Percentiles rank a stretch among this genome's conserved stretches.
Evolutionary conservation across 2,888 invertebrate genomes (phyloP).

Genomic region (Ischnus inquisitorius): DNA sequence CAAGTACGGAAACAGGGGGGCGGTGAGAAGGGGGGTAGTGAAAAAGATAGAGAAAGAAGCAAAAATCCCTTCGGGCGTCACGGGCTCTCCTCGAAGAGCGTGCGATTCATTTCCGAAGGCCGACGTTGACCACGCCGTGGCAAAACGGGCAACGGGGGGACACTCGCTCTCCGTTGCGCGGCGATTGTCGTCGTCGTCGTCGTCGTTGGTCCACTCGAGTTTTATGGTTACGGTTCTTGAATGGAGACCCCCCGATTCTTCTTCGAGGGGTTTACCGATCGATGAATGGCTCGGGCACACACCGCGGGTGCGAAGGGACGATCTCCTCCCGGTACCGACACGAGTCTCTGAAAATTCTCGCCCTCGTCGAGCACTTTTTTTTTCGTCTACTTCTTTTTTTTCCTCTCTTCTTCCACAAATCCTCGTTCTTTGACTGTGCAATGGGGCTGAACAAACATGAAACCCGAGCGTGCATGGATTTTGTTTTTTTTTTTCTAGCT

Average conservation of each 20-base stretch:
- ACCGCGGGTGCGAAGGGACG: constrained; percentile 58
- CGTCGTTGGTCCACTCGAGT: constrained; percentile 50
- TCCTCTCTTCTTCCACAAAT: constrained; percentile 52
- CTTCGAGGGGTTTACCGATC: constrained; percentile 63
- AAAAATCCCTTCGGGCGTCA: constrained; percentile 62
- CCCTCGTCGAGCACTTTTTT: constrained; percentile 35
- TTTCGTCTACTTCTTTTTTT: constrained; percentile 6
- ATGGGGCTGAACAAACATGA: constrained; percentile 43
- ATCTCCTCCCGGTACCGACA: constrained; percentile 28
- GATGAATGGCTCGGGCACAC: constrained; percentile 65
- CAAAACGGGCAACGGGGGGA: constrained; percentile 24
- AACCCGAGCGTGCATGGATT: constrained; percentile 11
- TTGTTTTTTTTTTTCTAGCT: neutral
- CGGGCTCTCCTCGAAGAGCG: constrained; percentile 42
- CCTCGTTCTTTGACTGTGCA: constrained; percentile 43
- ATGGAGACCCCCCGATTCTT: constrained; percentile 51
- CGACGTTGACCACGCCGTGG: constrained; percentile 36
- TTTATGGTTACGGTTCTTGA: constrained; percentile 57
- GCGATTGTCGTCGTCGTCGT: constrained; percentile 45
- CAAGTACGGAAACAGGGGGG: constrained; percentile 46
- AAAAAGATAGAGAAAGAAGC: constrained; percentile 15
- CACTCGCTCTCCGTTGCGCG: constrained; percentile 6
- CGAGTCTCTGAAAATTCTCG: constrained; percentile 40
- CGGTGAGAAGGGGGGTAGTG: constrained; percentile 1
- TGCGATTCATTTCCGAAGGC: constrained; percentile 58